Conservation (phyloP, 2,113 vertebrate species). For the Salvelinus alpinus region DNA sequence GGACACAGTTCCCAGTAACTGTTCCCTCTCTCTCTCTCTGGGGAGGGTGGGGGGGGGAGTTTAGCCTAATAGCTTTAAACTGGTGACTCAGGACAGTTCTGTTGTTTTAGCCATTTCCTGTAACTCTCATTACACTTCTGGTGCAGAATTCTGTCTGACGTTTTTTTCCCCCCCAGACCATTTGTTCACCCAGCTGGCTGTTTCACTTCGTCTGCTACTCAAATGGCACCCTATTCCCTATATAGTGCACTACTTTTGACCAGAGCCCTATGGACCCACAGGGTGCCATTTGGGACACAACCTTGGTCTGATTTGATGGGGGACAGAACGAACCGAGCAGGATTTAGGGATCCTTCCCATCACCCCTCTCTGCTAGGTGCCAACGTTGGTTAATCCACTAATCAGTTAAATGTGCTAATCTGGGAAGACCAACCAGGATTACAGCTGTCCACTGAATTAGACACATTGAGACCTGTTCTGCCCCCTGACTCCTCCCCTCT, state of each 20-base stretch:
- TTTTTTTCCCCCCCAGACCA: neutral
- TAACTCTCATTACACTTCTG: constrained; percentile 6
- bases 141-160: neutral
- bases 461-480: neutral
- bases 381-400: constrained; percentile 20
- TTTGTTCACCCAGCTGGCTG: constrained; percentile 17
- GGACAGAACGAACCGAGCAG: neutral
- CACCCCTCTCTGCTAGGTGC: neutral
- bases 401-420: constrained; percentile 40
- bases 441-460: constrained; percentile 16
- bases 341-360: neutral
- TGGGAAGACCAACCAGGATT: constrained; percentile 18
- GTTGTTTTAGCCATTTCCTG: constrained; percentile 13
- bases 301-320: constrained; percentile 1
- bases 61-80: too few species aligned
- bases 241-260: too few species aligned
- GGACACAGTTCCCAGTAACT: too few species aligned
- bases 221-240: too few species aligned
- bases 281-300: too few species aligned
- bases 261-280: too few species aligned
- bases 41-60: too few species aligned
- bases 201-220: neutral
- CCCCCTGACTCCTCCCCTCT: too few species aligned
- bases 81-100: constrained; percentile 1
- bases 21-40: too few species aligned